A percentile compares a stretch with the other conserved stretches of the same genome.
Conservation (phyloP, 2,113 vertebrate genomes). For the Xerus inauris region DNA sequence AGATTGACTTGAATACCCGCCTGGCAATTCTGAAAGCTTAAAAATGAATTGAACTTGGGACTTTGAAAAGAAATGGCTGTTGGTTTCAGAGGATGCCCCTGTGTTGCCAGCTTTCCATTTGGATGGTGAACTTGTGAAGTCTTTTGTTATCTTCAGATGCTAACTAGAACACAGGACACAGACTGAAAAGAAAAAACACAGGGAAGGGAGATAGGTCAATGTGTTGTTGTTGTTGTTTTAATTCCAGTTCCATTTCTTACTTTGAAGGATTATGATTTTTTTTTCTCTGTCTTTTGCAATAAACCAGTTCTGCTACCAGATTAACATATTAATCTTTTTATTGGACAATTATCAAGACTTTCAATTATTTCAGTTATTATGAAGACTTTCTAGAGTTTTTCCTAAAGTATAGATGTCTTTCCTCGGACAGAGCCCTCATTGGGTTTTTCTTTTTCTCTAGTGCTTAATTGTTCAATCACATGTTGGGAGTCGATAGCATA, state of each 20-base stretch:
- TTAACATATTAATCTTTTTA: constrained; percentile 48
- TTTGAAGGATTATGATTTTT: constrained; percentile 38
- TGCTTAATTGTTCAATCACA: neutral
- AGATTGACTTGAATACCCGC: constrained; percentile 13
- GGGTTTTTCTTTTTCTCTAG: neutral
- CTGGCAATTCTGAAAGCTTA: constrained; percentile 41
- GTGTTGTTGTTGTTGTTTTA: neutral
- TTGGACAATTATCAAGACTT: constrained; percentile 33
- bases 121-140: neutral
- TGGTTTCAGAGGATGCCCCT: neutral
- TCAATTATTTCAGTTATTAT: too few relatives aligned
- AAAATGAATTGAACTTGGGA: constrained; percentile 40
- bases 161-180: constrained; percentile 40
- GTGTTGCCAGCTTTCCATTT: neutral
- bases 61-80: neutral
- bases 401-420: neutral
- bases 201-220: constrained; percentile 29
- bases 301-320: constrained; percentile 49
- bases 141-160: constrained; percentile 45
- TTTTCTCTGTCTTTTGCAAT: constrained; percentile 44
- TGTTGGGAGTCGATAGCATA: neutral
- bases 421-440: neutral
- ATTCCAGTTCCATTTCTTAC: constrained; percentile 53
- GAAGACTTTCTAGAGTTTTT: neutral
- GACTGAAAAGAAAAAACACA: neutral